Evolutionary conservation across 53 echinoderm and acorn worm genomes (phyloP).

Genomic region (Astropecten irregularis): DNA sequence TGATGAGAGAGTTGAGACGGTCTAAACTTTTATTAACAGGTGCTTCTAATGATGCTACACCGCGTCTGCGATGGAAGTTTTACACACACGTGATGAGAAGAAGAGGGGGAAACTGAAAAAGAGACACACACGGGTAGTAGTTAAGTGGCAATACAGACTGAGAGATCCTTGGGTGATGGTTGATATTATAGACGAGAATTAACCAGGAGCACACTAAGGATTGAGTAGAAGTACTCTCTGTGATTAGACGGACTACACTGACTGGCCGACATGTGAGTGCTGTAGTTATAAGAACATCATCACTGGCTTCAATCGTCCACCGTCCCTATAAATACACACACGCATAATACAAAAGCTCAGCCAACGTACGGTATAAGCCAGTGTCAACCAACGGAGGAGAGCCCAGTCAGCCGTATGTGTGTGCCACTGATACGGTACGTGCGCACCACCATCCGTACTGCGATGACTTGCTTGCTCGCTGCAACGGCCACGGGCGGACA

Average conservation of each 20-base stretch:
- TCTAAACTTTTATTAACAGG: background rate
- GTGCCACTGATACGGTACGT: slow-evolving; percentile 26
- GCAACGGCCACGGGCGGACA: slow-evolving; percentile 32
- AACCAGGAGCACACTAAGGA: background rate
- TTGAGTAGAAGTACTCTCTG: background rate
- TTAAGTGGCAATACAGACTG: too few species aligned
- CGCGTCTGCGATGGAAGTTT: too few species aligned
- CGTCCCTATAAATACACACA: background rate
- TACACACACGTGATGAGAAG: too few species aligned
- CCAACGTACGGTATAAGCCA: background rate
- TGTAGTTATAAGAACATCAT: slow-evolving; percentile 11
- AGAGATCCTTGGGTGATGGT: too few species aligned
- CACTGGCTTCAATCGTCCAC: background rate
- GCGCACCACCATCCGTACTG: too few species aligned
- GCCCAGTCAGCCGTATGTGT: background rate
- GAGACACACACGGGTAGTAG: too few species aligned
- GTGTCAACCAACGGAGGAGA: too few species aligned
- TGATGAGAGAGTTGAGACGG: background rate
- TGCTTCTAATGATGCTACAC: too few species aligned
- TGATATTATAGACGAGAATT: too few species aligned
- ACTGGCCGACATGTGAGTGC: slow-evolving; percentile 29
- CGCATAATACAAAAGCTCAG: background rate
- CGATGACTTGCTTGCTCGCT: background rate
- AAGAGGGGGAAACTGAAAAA: too few species aligned
- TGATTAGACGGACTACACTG: slow-evolving; percentile 16